Conservation (phyloP, 2,797 vertebrate species). For the Oreortyx pictus region DNA sequence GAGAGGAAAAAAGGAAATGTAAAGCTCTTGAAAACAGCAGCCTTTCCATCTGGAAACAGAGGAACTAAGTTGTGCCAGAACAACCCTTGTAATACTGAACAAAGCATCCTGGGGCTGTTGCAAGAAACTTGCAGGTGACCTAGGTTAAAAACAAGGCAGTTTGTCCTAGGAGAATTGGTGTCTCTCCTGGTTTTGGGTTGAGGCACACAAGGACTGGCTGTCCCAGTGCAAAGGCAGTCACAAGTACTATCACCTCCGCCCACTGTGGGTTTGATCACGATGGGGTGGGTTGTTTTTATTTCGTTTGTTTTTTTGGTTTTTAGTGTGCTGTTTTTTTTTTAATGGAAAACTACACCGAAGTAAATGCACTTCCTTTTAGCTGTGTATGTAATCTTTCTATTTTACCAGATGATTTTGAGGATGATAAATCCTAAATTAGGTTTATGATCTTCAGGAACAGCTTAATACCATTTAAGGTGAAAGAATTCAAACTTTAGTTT, state of each 20-base stretch:
- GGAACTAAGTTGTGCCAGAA: background rate
- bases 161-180: background rate
- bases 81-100: background rate
- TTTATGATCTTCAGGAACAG: background rate
- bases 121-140: background rate
- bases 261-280: background rate
- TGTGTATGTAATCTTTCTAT: background rate
- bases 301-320: background rate
- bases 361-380: background rate
- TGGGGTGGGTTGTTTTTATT: background rate
- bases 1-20: background rate
- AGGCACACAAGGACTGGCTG: background rate
- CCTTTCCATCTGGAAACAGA: background rate
- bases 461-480: conserved; percentile 2
- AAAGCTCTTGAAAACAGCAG: no score
- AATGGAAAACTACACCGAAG: background rate
- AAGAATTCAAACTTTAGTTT: background rate
- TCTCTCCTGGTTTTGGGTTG: background rate
- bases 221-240: background rate
- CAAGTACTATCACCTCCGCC: background rate
- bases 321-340: background rate
- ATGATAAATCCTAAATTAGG: conserved; percentile 9
- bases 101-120: background rate
- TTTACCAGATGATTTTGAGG: background rate
- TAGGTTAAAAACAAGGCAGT: background rate